Evolutionary conservation across 2,888 invertebrate species (phyloP).

Genomic region (Brachypalpus laphriformis): DNA sequence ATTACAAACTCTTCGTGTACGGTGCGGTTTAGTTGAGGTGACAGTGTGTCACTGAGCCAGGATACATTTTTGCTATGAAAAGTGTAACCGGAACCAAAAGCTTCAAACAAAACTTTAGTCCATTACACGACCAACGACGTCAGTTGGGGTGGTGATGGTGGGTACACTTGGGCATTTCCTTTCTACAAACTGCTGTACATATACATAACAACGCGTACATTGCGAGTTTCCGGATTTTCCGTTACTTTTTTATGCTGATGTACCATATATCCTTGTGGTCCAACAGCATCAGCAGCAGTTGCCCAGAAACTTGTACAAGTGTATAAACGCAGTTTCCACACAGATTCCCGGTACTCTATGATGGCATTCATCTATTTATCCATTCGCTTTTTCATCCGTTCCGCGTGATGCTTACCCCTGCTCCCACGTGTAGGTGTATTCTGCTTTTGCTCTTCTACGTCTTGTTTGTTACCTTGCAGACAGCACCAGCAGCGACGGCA

Average conservation of each 20-base stretch:
- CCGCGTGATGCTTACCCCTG: background rate
- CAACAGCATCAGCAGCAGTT: background rate
- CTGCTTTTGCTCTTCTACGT: background rate
- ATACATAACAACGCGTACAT: background rate
- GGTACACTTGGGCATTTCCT: slow-evolving; percentile 17
- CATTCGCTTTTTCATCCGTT: slow-evolving; percentile 9
- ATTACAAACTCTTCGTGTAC: background rate
- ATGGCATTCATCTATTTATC: slow-evolving; percentile 15
- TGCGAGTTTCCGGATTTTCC: background rate
- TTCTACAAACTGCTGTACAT: background rate
- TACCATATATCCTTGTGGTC: background rate
- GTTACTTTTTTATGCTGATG: background rate
- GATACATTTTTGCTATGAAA: slow-evolving; percentile 31
- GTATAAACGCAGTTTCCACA: slow-evolving; percentile 10
- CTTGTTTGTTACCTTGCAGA: background rate
- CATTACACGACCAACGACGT: background rate
- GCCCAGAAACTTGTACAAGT: background rate
- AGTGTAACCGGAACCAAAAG: slow-evolving; percentile 36
- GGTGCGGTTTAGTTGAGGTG: slow-evolving; percentile 41
- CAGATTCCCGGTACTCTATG: slow-evolving; percentile 19
- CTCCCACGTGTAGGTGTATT: background rate
- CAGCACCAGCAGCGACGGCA: too few species aligned
- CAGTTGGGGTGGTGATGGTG: background rate
- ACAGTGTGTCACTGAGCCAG: slow-evolving; percentile 36
- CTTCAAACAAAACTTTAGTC: slow-evolving; percentile 37